Conservation (phyloP, 2,797 vertebrate genomes). For the Schizopygopsis malacanthus region DNA sequence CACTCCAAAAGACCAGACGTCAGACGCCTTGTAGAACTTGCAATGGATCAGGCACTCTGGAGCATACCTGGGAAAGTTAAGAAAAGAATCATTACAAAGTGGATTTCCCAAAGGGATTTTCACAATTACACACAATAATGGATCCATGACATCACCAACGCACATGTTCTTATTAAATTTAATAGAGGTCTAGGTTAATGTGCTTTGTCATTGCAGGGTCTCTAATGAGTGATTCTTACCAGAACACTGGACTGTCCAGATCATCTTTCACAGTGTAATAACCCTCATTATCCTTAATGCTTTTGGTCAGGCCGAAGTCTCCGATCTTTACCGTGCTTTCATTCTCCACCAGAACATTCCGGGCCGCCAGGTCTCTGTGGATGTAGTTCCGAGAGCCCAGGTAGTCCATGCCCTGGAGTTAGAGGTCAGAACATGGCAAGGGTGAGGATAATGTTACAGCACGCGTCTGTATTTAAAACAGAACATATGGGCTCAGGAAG, state of each 20-base stretch:
- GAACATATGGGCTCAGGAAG: not conserved
- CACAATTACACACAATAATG: not conserved
- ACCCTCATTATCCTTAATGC: constrained; percentile 92
- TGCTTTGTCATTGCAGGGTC: not conserved
- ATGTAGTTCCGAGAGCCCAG: constrained; percentile 91
- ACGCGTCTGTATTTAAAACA: not conserved
- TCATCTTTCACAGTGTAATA: constrained; percentile 97
- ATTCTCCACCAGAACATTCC: constrained; percentile 95
- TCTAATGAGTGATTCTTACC: constrained; percentile 73
- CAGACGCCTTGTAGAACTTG: constrained; percentile 95
- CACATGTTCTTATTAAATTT: not conserved
- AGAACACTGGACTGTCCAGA: constrained; percentile 94
- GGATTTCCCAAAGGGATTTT: not conserved
- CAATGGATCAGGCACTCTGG: constrained; percentile 92
- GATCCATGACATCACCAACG: not conserved
- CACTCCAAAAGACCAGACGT: constrained; percentile 97
- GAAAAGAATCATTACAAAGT: constrained; percentile 10
- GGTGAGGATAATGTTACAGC: not conserved
- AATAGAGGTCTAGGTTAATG: not conserved
- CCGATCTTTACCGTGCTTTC: constrained; percentile 95
- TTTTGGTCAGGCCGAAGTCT: constrained; percentile 96
- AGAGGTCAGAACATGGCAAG: constrained; percentile 7
- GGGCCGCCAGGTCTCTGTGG: constrained; percentile 93
- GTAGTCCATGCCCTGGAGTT: constrained; percentile 93
- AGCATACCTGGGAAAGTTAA: constrained; percentile 86